Conservation (phyloP, 2,888 invertebrate genomes). For the Apeira syringaria region DNA sequence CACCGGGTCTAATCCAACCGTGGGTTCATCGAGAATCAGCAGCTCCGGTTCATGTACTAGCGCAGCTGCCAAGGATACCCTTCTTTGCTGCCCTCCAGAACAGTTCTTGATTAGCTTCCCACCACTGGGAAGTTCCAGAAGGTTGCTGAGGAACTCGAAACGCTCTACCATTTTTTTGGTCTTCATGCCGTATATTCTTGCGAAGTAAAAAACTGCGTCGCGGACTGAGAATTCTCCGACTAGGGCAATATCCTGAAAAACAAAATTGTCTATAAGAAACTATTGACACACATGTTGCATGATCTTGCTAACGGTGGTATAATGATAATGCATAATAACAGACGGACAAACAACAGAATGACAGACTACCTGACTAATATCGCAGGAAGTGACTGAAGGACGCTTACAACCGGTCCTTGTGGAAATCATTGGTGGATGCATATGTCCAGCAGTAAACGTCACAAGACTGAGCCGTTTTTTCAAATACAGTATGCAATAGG, state of each 20-base stretch:
- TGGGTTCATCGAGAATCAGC: constrained; percentile 95
- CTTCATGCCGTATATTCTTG: constrained; percentile 91
- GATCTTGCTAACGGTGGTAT: too few species aligned
- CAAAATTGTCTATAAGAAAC: too few species aligned
- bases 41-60: constrained; percentile 94
- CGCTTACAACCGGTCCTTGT: too few species aligned
- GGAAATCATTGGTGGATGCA: too few species aligned
- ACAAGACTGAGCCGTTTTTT: too few species aligned
- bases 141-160: constrained; percentile 86
- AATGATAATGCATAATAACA: too few species aligned
- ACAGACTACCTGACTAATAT: too few species aligned
- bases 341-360: too few species aligned
- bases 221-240: constrained; percentile 91
- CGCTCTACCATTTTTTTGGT: constrained; percentile 85
- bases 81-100: constrained; percentile 95
- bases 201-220: constrained; percentile 94
- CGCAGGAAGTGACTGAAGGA: too few species aligned
- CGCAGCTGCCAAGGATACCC: constrained; percentile 95
- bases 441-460: too few species aligned
- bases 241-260: constrained; percentile 88
- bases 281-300: too few species aligned
- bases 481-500: too few species aligned
- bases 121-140: constrained; percentile 90
- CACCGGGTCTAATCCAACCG: constrained; percentile 96
- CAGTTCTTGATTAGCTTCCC: constrained; percentile 86